phyloP scores from a whole-genome alignment of 1,140 invertebrate species.

The Drosophila setifemur region DNA sequence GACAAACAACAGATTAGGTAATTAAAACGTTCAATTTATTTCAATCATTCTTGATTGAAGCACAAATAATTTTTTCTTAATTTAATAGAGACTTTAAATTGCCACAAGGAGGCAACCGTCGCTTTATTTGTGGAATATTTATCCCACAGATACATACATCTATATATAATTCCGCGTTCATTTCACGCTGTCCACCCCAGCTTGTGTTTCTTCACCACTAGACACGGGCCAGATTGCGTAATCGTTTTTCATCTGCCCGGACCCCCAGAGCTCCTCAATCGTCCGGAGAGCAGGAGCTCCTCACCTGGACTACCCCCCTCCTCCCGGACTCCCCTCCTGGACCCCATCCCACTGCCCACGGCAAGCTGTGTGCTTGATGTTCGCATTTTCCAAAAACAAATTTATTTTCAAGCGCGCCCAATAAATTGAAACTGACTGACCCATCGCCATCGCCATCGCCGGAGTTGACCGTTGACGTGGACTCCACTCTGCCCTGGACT shows the following conservation, averaged over 20 bases:
- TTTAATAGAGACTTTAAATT: conserved; percentile 4
- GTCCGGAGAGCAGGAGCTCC: no score
- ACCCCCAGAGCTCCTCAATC: conserved; percentile 3
- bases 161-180: not conserved
- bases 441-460: conserved; percentile 4
- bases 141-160: not conserved
- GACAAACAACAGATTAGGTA: conserved; percentile 15
- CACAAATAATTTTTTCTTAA: no score
- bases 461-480: conserved; percentile 45
- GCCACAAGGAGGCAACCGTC: not conserved
- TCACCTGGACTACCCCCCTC: not conserved
- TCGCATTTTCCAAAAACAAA: conserved; percentile 55
- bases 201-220: conserved; percentile 7
- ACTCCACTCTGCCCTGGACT: no score
- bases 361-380: conserved; percentile 48
- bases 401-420: conserved; percentile 56
- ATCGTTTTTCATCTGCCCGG: conserved; percentile 25
- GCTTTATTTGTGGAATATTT: not conserved
- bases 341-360: not conserved
- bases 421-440: conserved; percentile 48
- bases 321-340: not conserved
- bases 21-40: conserved; percentile 6
- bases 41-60: not conserved
- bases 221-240: conserved; percentile 32
- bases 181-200: conserved; percentile 20